Conservation (phyloP, 2,113 vertebrate species). For the Paramormyrops kingsleyae region DNA sequence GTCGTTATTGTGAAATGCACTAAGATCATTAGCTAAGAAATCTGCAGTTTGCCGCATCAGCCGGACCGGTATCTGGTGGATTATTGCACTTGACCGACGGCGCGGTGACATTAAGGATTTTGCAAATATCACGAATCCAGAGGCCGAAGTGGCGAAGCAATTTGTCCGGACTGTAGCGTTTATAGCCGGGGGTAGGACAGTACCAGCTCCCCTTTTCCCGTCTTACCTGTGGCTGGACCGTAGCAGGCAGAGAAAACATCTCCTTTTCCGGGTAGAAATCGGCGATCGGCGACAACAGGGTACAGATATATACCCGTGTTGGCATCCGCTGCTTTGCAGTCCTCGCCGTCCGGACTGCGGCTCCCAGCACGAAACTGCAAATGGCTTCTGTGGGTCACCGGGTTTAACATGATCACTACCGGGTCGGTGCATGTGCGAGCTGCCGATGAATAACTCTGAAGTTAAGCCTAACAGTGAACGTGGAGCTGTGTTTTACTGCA, state of each 20-base stretch:
- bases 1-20: neutral
- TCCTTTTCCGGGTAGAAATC: neutral
- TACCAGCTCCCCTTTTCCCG: neutral
- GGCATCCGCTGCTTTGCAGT: neutral
- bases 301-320: neutral
- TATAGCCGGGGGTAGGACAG: neutral
- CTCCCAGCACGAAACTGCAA: neutral
- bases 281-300: neutral
- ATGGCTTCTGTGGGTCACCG: slow-evolving; percentile 5
- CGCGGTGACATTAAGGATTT: neutral
- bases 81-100: neutral
- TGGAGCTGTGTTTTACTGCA: neutral
- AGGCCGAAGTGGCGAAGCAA: neutral
- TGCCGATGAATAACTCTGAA: neutral
- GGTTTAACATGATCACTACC: neutral
- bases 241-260: slow-evolving; percentile 55
- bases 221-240: slow-evolving; percentile 58
- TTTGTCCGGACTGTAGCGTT: neutral
- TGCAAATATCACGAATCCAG: neutral
- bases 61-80: neutral
- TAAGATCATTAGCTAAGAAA: neutral
- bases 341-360: neutral
- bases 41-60: neutral
- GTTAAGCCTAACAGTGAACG: neutral
- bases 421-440: neutral